A percentile compares a stretch with the other conserved stretches of the same genome.
Evolutionary conservation across 1,140 invertebrate species (phyloP).

Genomic region (Ceratosolen fusciceps): DNA sequence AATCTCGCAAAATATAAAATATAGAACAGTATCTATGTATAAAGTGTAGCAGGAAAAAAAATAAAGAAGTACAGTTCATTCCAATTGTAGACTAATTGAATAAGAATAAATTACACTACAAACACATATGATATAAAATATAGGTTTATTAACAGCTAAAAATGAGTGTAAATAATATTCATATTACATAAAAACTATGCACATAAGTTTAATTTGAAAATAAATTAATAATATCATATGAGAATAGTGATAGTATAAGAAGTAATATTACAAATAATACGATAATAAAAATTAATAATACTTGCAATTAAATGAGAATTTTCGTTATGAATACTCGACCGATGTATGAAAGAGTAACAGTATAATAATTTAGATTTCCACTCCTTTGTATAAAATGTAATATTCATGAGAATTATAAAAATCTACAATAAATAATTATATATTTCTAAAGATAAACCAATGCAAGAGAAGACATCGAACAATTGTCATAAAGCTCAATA

Average conservation of each 20-base stretch:
- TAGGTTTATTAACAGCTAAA: constrained; percentile 57
- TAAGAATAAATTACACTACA: neutral
- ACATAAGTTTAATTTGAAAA: constrained; percentile 54
- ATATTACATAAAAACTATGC: constrained; percentile 54
- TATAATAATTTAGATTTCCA: constrained; percentile 38
- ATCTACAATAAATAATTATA: constrained; percentile 49
- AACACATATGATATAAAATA: constrained; percentile 56
- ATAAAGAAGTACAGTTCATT: too few relatives aligned
- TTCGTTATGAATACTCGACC: constrained; percentile 55
- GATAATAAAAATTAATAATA: constrained; percentile 11
- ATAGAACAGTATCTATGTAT: too few relatives aligned
- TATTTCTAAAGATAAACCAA: neutral
- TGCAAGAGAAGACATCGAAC: neutral
- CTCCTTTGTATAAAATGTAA: constrained; percentile 43
- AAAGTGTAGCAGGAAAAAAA: too few relatives aligned
- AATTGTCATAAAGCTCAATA: neutral
- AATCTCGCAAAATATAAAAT: too few relatives aligned
- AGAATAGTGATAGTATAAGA: constrained; percentile 42
- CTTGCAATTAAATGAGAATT: constrained; percentile 24
- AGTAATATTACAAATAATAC: constrained; percentile 48
- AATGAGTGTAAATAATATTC: constrained; percentile 56
- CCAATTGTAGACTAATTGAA: too few relatives aligned
- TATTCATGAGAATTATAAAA: constrained; percentile 50
- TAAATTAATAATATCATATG: constrained; percentile 58
- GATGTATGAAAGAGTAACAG: constrained; percentile 50